Base-by-base conservation (phyloP, 2,113 vertebrate species). In the Ginglymostoma cirratum region DNA sequence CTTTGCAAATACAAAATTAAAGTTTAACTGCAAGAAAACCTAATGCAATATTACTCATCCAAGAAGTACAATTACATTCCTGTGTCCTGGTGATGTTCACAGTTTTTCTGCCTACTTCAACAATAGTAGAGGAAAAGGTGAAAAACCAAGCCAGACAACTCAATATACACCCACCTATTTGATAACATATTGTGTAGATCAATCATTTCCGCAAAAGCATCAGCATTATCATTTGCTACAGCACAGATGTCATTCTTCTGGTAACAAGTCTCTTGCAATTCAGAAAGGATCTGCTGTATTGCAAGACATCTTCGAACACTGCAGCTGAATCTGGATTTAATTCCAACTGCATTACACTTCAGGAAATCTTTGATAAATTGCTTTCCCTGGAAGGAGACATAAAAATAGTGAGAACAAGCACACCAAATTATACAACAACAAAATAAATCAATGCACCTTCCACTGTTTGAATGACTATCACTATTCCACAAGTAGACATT, bases 361-460 rank as follows among this genome's bases (percentile, higher is more conserved):
- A 94, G 92, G 92, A 94, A 94, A 42, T 67, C n/a, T 69, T 94
- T 69, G 92, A 94, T 69, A 69, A 94, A 94, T 45, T 42, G 65
- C 55, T 94, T 69, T 94, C 92, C 92, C 92, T 94, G 38, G n/a
- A 69, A 94, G 24, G 52, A 14, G 52, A 69, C 61, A 94, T 15
- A 90, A 90, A 90, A 61, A 34, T 6, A 76, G 30, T 12, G 30
- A 61, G 34, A 89, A 89, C 24, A 89, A 61, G 48, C 17, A 12
- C 52, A 55, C 55, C 27, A 27, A 12, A 42, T 45, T 52, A 61
- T 61, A 90, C 12, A 30, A n/a, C 12, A 30, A n/a, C 80, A 83
- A 83, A 83, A n/a, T 15, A 80, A 80, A n/a, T 4, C 21, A 83
- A 45, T 42, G 38, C 17, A 83, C n/a, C 7, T 83, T 76, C 38